Evolutionary conservation across 2,113 vertebrate genomes (phyloP).

Genomic region (Amblyornis subalaris): DNA sequence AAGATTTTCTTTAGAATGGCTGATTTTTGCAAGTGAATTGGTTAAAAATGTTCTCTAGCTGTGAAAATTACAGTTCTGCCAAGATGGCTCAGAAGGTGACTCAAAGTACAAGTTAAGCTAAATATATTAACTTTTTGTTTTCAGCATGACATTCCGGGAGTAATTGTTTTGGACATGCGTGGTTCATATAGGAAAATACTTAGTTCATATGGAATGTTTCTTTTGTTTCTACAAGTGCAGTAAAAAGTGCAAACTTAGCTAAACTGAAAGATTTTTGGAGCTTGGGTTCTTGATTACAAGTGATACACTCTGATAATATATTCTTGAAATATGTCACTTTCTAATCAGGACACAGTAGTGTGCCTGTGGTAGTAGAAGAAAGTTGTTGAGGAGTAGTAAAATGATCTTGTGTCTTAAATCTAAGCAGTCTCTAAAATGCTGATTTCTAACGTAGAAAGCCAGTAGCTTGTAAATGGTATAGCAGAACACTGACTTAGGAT

Average conservation of each 20-base stretch:
- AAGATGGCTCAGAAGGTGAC: background rate
- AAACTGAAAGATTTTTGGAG: background rate
- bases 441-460: background rate
- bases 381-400: background rate
- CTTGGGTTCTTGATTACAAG: background rate
- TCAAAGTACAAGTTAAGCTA: background rate
- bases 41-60: background rate
- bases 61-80: background rate
- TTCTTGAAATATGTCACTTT: background rate
- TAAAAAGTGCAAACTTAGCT: background rate
- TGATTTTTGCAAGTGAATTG: background rate
- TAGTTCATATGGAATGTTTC: background rate
- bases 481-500: background rate
- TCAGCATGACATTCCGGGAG: background rate
- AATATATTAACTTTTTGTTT: background rate
- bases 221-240: background rate
- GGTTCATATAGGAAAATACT: background rate
- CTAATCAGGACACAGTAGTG: background rate
- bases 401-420: background rate
- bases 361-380: background rate
- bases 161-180: background rate
- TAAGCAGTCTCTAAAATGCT: background rate
- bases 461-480: background rate
- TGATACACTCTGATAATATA: background rate
- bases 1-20: background rate